Evolutionary conservation across 1,140 invertebrate species (phyloP), one percentile per base, ranked within the genome.

Genomic region (Asobara japonica): DNA sequence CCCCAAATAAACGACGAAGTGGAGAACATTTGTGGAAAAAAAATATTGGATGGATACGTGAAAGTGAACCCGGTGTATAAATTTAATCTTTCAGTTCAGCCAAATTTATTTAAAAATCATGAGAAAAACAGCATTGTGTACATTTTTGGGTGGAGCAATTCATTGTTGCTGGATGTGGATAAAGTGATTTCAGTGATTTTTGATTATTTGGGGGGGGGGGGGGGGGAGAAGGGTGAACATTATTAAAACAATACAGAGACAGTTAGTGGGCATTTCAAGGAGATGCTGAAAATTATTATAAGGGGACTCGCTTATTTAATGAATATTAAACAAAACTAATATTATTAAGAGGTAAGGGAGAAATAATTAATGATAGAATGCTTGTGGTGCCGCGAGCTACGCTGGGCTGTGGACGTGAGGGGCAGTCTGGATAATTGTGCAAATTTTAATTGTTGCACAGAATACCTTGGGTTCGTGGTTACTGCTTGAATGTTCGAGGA

Each of bases 291-390:
- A 51, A 41, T 68, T 41, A 48, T 68, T 30, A 81, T 81, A 81
- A 78, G 81, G 78, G 77, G 71, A 81, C 80, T 76, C 77, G 78
- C 79, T 81, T 82, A 81, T 82, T 78, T 82, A 81, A 80, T 66
- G 74, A 80, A 75, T 72, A 80, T 64, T 45, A 27, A 71, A 74
- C 45, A 65, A 65, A 27, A 25, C 25, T 30, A 27, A 68, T 66
- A 68, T 51, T 27, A 68, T 68, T 36, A 51, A 25, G 38, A 30
- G 25, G 25, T 30, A 48, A 68, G n/a, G 48, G 38, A 68, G 29
- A 65, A 18, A 65, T 30, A 65, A 65, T 22, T 48, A 0, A 68
- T 56, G 7, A 25, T 56, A 56, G 51, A 56, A 56, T 25, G 51
- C 51, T 56, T 56, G 51, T 56, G 20, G 51, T 56, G 18, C 51